phyloP scores from a whole-genome alignment of 2,113 vertebrate genomes.

The Leucoraja erinaceus region DNA sequence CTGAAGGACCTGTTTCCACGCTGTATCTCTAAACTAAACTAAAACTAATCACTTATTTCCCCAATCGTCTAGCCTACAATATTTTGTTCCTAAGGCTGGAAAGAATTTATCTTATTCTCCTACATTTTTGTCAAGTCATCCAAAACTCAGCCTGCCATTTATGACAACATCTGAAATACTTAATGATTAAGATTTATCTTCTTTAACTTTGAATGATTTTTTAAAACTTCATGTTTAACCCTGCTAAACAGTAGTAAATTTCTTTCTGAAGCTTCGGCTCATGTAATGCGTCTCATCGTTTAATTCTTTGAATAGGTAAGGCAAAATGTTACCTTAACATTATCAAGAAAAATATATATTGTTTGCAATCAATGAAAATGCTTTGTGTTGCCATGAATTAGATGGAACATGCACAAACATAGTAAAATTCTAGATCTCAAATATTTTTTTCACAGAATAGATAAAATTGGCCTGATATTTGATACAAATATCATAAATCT shows the following conservation, averaged over 20 bases:
- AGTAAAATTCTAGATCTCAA: background rate
- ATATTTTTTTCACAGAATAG: background rate
- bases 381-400: background rate
- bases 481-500: background rate
- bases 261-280: background rate
- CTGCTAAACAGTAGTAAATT: background rate
- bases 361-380: background rate
- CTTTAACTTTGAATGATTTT: background rate
- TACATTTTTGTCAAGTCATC: background rate
- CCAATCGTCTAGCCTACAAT: background rate
- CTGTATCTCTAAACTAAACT: no score
- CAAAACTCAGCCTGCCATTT: background rate
- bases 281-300: background rate
- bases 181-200: no score
- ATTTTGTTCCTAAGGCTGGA: background rate
- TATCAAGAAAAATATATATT: background rate
- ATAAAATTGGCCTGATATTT: background rate
- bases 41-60: background rate
- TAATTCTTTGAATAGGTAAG: background rate
- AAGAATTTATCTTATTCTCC: background rate
- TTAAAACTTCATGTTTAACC: background rate
- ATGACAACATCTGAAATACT: background rate
- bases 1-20: no score
- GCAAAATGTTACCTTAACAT: background rate
- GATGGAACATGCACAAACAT: background rate